phyloP scores from a whole-genome alignment of 2,888 invertebrate genomes.

The Drosophila gaucha region DNA sequence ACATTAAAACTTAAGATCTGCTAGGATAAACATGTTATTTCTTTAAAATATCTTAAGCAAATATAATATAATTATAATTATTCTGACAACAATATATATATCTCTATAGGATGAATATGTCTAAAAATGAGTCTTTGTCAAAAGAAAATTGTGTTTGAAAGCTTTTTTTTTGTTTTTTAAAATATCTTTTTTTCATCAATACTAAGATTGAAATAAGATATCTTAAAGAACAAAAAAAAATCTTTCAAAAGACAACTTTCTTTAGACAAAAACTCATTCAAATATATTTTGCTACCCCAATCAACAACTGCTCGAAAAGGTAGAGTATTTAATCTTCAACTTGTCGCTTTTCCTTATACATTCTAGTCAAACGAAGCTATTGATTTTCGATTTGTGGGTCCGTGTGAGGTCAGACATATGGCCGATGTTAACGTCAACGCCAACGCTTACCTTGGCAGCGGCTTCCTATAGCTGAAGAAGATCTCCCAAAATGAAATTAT shows the following conservation, averaged over 20 bases:
- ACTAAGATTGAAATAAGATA: too few relatives aligned
- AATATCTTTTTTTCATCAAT: too few relatives aligned
- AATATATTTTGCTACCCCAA: too few relatives aligned
- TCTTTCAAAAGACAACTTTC: too few relatives aligned
- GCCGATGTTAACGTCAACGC: slow-evolving; percentile 13
- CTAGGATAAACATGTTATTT: too few relatives aligned
- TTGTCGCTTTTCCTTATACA: background rate
- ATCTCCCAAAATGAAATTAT: slow-evolving; percentile 30
- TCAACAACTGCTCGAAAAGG: background rate
- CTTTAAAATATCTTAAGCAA: too few relatives aligned
- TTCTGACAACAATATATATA: too few relatives aligned
- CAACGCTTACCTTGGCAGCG: slow-evolving; percentile 64
- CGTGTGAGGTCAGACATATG: slow-evolving; percentile 48
- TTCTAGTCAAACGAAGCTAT: slow-evolving; percentile 2
- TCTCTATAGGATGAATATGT: background rate
- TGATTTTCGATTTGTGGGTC: background rate
- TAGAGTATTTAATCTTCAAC: background rate
- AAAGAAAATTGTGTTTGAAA: too few relatives aligned
- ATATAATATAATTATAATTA: too few relatives aligned
- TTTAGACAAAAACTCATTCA: background rate
- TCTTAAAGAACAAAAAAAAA: slow-evolving; percentile 13
- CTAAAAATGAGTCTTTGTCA: background rate
- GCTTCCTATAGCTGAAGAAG: slow-evolving; percentile 46
- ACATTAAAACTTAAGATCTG: too few relatives aligned
- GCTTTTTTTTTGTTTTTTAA: slow-evolving; percentile 19